Percentiles rank a stretch among this genome's conserved stretches.
phyloP scores from a whole-genome alignment of 2,888 invertebrate species.

The Hybos culiciformis region DNA sequence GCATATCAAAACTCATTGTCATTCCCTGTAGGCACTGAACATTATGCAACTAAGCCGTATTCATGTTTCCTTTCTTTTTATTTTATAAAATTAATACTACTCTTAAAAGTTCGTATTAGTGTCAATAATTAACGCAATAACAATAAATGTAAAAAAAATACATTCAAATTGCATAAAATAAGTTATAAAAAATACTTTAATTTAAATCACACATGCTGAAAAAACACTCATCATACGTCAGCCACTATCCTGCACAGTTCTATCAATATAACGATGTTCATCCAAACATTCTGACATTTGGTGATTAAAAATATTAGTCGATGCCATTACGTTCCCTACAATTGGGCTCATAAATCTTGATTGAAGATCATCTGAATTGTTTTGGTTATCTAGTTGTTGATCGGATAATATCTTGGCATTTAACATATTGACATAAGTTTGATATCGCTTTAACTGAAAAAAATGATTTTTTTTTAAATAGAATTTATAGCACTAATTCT shows the following conservation, averaged over 20 bases:
- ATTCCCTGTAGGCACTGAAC: too few relatives aligned
- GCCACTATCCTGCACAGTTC: slow-evolving; percentile 53
- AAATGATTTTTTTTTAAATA: too few relatives aligned
- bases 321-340: slow-evolving; percentile 12
- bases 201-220: slow-evolving; percentile 66
- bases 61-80: too few relatives aligned
- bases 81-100: too few relatives aligned
- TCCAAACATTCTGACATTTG: not conserved
- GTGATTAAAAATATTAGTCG: slow-evolving; percentile 8
- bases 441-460: slow-evolving; percentile 63
- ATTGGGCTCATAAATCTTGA: slow-evolving; percentile 19
- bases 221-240: slow-evolving; percentile 73
- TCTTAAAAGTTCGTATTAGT: too few relatives aligned
- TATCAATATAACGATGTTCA: too few relatives aligned
- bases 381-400: slow-evolving; percentile 27
- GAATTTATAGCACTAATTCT: slow-evolving; percentile 2
- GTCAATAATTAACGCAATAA: too few relatives aligned
- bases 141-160: too few relatives aligned
- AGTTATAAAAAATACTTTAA: too few relatives aligned
- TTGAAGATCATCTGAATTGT: slow-evolving; percentile 40
- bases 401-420: slow-evolving; percentile 46
- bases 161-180: too few relatives aligned
- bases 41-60: too few relatives aligned
- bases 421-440: slow-evolving; percentile 65
- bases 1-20: too few relatives aligned